Conservation (phyloP, 2,888 invertebrate species). For the Dioctria linearis region DNA sequence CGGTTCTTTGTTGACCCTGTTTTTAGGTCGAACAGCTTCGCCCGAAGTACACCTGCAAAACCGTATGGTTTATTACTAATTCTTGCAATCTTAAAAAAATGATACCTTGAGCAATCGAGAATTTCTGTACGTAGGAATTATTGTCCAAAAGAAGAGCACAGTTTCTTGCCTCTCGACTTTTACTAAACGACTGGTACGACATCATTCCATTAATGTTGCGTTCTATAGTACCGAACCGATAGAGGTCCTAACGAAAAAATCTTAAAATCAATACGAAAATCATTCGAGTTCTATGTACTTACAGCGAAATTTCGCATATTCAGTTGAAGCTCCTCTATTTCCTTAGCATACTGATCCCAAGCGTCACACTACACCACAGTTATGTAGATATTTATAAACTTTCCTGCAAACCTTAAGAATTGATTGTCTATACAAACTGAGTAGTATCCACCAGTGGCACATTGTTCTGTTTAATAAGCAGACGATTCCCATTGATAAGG, state of each 20-base stretch:
- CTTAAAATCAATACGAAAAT: too few relatives aligned
- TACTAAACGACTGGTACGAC: conserved; percentile 85
- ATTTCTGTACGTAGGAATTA: conserved; percentile 88
- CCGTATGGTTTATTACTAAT: too few relatives aligned
- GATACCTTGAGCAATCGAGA: conserved; percentile 87
- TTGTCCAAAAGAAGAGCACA: conserved; percentile 86
- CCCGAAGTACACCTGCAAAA: too few relatives aligned
- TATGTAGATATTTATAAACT: conserved; percentile 91
- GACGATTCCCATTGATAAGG: conserved; percentile 93
- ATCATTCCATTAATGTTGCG: conserved; percentile 88
- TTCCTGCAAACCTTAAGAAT: conserved; percentile 91
- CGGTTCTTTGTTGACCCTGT: conserved; percentile 74
- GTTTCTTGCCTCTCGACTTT: conserved; percentile 86
- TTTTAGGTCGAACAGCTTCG: too few relatives aligned
- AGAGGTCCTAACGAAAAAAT: too few relatives aligned
- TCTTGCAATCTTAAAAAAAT: neutral
- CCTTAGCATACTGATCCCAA: conserved; percentile 93
- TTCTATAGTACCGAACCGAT: conserved; percentile 79
- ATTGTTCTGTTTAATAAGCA: conserved; percentile 89
- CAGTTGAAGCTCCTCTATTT: conserved; percentile 88
- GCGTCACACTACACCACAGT: conserved; percentile 94
- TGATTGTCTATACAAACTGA: conserved; percentile 94
- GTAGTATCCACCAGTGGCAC: conserved; percentile 87
- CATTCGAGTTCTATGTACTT: too few relatives aligned
- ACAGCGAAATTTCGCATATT: conserved; percentile 94